Conservation (phyloP, 1,140 invertebrate genomes). For the Octopus sinensis region DNA sequence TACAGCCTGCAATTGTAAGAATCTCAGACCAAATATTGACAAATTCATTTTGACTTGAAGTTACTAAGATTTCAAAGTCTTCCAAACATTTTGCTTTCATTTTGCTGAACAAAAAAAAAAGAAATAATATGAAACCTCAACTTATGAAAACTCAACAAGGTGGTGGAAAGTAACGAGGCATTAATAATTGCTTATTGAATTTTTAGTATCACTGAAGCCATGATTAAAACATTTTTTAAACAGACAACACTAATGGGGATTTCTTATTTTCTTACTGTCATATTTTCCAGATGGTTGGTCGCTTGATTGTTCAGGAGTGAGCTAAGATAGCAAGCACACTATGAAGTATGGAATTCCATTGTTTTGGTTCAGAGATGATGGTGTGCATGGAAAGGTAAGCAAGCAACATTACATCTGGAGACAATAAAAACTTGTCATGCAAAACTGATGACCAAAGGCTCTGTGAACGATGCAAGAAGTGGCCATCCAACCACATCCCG, state of each 20-base stretch:
- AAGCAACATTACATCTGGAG: no score
- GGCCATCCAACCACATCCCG: no score
- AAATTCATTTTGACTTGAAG: slow-evolving; percentile 40
- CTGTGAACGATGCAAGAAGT: no score
- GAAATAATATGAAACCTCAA: background rate
- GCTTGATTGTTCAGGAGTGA: no score
- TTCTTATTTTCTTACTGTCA: background rate
- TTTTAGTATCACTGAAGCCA: background rate
- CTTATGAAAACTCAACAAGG: no score
- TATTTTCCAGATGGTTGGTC: no score
- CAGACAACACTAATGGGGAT: background rate
- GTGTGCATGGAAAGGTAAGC: no score
- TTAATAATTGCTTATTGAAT: background rate
- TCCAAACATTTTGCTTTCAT: slow-evolving; percentile 27
- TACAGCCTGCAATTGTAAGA: slow-evolving; percentile 38
- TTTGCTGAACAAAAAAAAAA: slow-evolving; percentile 20
- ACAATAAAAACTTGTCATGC: no score
- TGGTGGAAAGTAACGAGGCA: background rate
- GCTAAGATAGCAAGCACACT: no score
- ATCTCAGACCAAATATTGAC: slow-evolving; percentile 49
- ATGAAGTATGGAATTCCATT: no score
- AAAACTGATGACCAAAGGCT: no score
- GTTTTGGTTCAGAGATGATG: no score
- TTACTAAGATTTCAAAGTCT: slow-evolving; percentile 41
- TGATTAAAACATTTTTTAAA: background rate